Conservation (phyloP, 2,888 invertebrate species). For the Drosophila gaucha region DNA sequence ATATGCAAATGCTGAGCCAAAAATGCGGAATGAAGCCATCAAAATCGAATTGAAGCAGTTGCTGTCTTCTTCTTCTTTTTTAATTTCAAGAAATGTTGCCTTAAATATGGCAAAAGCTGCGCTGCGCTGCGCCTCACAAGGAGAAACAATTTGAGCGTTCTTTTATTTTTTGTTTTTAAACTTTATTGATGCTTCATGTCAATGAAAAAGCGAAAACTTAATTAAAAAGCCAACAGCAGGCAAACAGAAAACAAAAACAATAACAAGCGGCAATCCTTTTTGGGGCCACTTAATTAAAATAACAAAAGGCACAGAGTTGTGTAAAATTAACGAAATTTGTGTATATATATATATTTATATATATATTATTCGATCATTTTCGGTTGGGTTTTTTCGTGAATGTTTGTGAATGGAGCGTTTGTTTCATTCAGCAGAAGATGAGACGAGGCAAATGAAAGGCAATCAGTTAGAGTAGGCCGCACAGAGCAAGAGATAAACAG, state of each 20-base stretch:
- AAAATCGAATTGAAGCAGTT: slow-evolving; percentile 53
- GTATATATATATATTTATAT: neutral
- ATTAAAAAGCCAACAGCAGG: slow-evolving; percentile 57
- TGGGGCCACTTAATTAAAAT: slow-evolving; percentile 68
- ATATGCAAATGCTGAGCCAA: slow-evolving; percentile 47
- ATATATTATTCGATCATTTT: neutral
- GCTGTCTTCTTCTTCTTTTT: no score
- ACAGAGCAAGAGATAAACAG: slow-evolving; percentile 69
- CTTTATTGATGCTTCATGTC: slow-evolving; percentile 73
- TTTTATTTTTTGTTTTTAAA: slow-evolving; percentile 41
- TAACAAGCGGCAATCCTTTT: slow-evolving; percentile 61
- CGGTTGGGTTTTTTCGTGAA: slow-evolving; percentile 13
- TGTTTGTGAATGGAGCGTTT: slow-evolving; percentile 72
- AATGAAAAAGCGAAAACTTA: slow-evolving; percentile 70
- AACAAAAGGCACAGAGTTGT: slow-evolving; percentile 58
- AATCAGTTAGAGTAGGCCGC: slow-evolving; percentile 37
- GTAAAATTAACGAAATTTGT: slow-evolving; percentile 58
- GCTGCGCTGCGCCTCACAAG: slow-evolving; percentile 34
- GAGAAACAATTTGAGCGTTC: slow-evolving; percentile 49
- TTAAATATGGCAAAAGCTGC: slow-evolving; percentile 4
- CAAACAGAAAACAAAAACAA: slow-evolving; percentile 11
- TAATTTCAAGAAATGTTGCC: slow-evolving; percentile 3
- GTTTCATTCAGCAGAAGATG: slow-evolving; percentile 65
- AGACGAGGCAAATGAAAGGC: slow-evolving; percentile 34
- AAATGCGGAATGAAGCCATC: slow-evolving; percentile 65